These are phyloP conservation scores for Syncerus caffer DNA, from an alignment of 2,797 vertebrate species.

Conservation along the genomic window DNA sequence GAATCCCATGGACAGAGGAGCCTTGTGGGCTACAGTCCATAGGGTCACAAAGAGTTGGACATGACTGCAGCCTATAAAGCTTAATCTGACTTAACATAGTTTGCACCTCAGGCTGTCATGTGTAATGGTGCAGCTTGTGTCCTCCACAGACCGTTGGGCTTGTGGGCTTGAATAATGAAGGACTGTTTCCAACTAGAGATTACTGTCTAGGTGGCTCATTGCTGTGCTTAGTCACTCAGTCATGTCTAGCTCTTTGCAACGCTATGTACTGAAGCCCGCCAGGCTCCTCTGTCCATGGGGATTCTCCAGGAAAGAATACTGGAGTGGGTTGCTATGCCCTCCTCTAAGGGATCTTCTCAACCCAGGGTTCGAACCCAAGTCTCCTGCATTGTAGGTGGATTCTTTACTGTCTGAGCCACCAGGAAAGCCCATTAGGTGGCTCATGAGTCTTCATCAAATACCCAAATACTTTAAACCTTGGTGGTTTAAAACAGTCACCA, in stretches of 20 bases:
- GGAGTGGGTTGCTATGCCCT: not conserved
- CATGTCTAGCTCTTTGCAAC: not conserved
- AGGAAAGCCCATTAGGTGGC: not conserved
- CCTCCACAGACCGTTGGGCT: not conserved
- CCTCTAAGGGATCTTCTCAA: not conserved
- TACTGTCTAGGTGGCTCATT: not conserved
- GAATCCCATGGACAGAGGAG: not conserved
- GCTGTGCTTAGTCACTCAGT: not conserved
- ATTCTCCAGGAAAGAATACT: not conserved
- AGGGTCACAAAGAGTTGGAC: not conserved
- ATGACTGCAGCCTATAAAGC: not conserved
- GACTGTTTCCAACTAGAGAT: not conserved
- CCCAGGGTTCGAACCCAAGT: not conserved
- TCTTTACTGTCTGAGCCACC: not conserved
- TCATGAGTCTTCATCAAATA: not conserved
- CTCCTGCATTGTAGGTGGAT: not conserved
- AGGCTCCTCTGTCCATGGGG: not conserved
- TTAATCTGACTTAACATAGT: not conserved
- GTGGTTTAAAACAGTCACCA: not conserved
- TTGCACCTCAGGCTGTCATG: not conserved
- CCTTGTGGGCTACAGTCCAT: not conserved
- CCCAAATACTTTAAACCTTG: not conserved
- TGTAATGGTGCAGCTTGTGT: not conserved
- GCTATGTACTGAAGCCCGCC: not conserved
- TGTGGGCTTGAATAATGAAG: not conserved